phyloP scores from a whole-genome alignment of 2,113 vertebrate genomes.

The Psittacula cyanocephala region DNA sequence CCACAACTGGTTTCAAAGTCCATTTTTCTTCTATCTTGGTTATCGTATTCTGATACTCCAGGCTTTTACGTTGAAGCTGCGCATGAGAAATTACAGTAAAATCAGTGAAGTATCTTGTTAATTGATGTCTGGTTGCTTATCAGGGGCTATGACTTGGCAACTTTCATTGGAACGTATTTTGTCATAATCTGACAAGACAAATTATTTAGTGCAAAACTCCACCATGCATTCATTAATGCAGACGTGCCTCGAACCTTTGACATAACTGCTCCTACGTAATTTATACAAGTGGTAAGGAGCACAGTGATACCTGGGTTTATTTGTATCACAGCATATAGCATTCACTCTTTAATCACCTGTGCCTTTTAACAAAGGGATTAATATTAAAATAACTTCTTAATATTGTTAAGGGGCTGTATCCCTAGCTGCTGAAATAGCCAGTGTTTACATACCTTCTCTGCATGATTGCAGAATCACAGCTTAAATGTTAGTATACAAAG shows the following conservation, averaged over 20 bases:
- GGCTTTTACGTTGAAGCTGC: background rate
- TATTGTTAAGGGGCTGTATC: background rate
- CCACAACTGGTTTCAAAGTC: background rate
- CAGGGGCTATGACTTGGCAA: background rate
- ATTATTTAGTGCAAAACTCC: conserved; percentile 31
- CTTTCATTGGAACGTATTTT: conserved; percentile 6
- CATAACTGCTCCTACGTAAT: background rate
- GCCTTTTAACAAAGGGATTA: background rate
- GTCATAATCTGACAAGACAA: conserved; percentile 17
- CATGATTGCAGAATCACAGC: background rate
- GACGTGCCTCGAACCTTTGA: background rate
- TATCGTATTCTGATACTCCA: background rate
- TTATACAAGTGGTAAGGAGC: background rate
- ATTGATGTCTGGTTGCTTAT: background rate
- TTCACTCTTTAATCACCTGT: background rate
- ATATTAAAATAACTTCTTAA: background rate
- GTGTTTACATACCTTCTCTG: background rate
- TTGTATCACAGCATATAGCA: background rate
- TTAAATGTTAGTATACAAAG: background rate
- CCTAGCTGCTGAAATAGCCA: background rate
- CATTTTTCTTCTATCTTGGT: background rate
- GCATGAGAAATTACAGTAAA: background rate
- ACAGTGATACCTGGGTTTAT: background rate
- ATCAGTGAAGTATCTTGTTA: background rate
- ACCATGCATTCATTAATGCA: background rate